Evolutionary conservation across 53 echinoderm and acorn worm genomes (phyloP).

Genomic region (Actinopyga echinites): DNA sequence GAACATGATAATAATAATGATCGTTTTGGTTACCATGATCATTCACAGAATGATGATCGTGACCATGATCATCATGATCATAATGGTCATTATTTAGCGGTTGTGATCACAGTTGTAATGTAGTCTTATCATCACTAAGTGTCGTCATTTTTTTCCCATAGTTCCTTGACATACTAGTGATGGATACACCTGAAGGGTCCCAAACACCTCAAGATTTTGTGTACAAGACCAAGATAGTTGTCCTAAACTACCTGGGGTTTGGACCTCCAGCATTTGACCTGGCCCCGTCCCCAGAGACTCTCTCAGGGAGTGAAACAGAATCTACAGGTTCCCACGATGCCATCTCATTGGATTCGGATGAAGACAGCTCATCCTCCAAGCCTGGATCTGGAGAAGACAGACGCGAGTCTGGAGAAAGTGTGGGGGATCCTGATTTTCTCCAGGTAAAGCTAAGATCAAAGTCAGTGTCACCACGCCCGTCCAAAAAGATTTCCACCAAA

Average conservation of each 20-base stretch:
- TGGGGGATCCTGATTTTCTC: background rate
- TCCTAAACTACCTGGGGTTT: slow-evolving; percentile 78
- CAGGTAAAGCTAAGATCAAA: slow-evolving; percentile 3
- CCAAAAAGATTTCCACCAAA: background rate
- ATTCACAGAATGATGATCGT: background rate
- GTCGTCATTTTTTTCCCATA: background rate
- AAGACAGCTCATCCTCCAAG: background rate
- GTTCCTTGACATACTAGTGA: background rate
- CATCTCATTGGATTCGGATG: background rate
- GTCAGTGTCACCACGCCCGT: slow-evolving; percentile 9
- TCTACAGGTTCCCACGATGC: background rate
- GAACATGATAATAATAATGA: background rate
- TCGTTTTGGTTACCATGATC: background rate
- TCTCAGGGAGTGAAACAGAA: slow-evolving; percentile 18
- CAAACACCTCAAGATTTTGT: slow-evolving; percentile 84
- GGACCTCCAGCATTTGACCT: slow-evolving; percentile 71
- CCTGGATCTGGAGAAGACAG: background rate
- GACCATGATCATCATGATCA: background rate
- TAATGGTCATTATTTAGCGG: background rate
- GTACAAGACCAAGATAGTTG: slow-evolving; percentile 89
- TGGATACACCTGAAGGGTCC: slow-evolving; percentile 39
- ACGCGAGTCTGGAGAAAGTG: background rate
- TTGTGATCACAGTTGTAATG: too few species aligned
- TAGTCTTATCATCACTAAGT: background rate
- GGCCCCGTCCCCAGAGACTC: slow-evolving; percentile 21